phyloP scores from a whole-genome alignment of 2,113 vertebrate genomes.

The Aegypius monachus region DNA sequence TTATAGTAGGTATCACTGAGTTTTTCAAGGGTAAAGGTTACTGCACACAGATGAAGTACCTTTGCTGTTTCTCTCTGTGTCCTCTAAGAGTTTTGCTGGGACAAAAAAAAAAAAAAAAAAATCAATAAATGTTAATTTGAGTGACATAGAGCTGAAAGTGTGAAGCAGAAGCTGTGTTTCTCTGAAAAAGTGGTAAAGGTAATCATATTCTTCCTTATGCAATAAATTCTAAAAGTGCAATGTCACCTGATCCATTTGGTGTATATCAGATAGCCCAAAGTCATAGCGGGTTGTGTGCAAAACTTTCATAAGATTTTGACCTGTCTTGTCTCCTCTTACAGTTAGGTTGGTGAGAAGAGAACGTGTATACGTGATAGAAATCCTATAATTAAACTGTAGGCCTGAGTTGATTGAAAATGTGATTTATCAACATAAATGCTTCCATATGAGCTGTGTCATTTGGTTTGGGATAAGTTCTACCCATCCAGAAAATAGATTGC shows the following conservation, averaged over 20 bases:
- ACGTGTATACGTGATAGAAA: neutral
- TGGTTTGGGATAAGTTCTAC: neutral
- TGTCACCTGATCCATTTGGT: neutral
- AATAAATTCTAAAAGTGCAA: neutral
- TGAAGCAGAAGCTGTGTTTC: neutral
- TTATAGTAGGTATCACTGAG: neutral
- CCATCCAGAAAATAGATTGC: neutral
- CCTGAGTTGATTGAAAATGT: neutral
- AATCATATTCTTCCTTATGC: neutral
- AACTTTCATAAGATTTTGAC: neutral
- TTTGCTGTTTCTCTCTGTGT: neutral
- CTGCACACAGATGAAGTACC: neutral
- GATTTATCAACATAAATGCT: neutral
- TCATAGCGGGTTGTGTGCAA: neutral
- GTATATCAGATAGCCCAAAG: neutral
- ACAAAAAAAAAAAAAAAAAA: neutral
- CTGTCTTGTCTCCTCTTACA: neutral
- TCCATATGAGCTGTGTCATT: neutral
- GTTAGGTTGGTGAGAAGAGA: neutral
- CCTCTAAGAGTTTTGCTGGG: neutral
- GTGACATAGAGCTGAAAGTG: neutral
- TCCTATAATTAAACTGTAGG: neutral
- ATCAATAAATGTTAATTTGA: neutral
- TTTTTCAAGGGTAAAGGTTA: neutral
- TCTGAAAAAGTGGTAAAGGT: neutral